Evolutionary conservation across 2,113 vertebrate genomes (phyloP).

Genomic region (Struthidea cinerea): DNA sequence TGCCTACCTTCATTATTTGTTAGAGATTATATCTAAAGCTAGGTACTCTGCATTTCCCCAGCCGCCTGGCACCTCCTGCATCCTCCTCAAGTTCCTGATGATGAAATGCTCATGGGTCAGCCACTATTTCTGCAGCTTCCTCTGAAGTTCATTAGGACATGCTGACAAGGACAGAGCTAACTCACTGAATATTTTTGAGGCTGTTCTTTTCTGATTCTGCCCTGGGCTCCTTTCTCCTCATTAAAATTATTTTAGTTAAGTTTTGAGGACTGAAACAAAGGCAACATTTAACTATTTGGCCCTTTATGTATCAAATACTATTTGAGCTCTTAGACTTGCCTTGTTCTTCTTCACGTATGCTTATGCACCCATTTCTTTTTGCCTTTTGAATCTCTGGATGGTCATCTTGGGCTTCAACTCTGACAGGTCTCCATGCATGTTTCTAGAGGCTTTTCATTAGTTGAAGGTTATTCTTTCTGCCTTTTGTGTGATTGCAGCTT

Average conservation of each 20-base stretch:
- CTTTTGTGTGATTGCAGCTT: background rate
- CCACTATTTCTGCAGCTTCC: background rate
- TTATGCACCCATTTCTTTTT: background rate
- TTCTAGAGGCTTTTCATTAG: background rate
- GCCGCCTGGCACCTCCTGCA: background rate
- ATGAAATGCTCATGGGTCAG: background rate
- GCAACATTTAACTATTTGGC: background rate
- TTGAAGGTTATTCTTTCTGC: background rate
- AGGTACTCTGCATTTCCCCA: background rate
- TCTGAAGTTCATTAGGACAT: conserved; percentile 43
- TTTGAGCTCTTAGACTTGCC: background rate
- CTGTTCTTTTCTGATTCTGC: conserved; percentile 15
- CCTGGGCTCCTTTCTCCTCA: conserved; percentile 25
- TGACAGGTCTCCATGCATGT: background rate
- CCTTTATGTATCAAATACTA: background rate
- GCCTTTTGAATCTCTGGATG: background rate
- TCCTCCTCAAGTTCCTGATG: background rate
- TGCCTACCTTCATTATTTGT: background rate
- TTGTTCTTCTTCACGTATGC: background rate
- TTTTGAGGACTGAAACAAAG: conserved; percentile 35
- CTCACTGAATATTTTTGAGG: conserved; percentile 2
- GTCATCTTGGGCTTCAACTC: background rate
- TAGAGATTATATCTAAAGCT: background rate
- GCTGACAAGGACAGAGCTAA: conserved; percentile 2
- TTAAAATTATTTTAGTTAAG: conserved; percentile 46